A percentile compares a stretch with the other conserved stretches of the same genome.
Conservation (phyloP, 2,113 vertebrate genomes). For the Raja brachyura region DNA sequence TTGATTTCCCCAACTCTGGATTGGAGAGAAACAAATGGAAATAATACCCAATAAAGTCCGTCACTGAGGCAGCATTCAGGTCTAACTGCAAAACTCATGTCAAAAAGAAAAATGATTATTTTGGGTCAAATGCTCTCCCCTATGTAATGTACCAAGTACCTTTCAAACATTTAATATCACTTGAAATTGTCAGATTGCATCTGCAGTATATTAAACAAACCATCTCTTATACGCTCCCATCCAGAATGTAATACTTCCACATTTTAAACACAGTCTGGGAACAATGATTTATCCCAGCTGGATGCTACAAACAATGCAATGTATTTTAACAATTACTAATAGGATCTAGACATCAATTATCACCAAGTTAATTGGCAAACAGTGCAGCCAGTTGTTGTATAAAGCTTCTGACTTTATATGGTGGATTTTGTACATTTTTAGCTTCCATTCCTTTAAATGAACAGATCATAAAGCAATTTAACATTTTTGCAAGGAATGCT, state of each 20-base stretch:
- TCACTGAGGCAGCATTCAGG: background rate
- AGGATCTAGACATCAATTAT: background rate
- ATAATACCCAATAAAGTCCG: background rate
- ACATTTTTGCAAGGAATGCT: too few species aligned
- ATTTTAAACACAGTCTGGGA: background rate
- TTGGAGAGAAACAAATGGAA: background rate
- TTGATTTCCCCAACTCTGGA: too few species aligned
- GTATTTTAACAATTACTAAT: background rate
- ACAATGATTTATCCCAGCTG: conserved; percentile 13
- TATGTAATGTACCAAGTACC: background rate
- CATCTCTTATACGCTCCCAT: background rate
- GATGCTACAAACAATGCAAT: background rate
- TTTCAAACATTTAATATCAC: background rate
- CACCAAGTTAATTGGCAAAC: background rate
- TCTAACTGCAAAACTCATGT: background rate
- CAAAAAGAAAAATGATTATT: background rate
- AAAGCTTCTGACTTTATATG: too few species aligned
- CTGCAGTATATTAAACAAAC: background rate
- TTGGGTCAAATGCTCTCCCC: background rate
- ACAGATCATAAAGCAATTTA: too few species aligned
- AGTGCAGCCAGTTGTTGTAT: background rate
- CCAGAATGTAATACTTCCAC: too few species aligned
- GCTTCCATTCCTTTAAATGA: too few species aligned
- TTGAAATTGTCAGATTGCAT: background rate
- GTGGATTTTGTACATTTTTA: background rate